These are phyloP conservation scores for Scomber colias DNA, from an alignment of 2,113 vertebrate genomes.

Conservation along the genomic window DNA sequence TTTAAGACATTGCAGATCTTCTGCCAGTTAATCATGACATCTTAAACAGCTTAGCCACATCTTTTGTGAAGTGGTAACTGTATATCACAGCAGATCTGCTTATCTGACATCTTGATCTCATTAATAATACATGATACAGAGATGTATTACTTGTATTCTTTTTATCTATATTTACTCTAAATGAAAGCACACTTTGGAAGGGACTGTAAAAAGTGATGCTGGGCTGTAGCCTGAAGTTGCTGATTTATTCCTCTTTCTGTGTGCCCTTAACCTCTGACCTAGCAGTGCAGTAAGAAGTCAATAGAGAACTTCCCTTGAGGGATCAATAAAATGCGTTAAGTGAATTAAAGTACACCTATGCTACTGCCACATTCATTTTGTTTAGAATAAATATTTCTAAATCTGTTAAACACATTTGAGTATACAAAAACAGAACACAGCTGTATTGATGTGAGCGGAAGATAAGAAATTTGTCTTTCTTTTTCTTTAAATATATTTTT, in stretches of 20 bases:
- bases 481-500: conserved; percentile 3
- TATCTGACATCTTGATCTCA: not conserved
- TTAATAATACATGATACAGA: conserved; percentile 10
- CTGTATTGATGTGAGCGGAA: no score
- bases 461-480: not conserved
- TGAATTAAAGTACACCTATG: no score
- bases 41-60: no score
- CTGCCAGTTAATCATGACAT: not conserved
- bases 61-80: conserved; percentile 27
- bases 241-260: not conserved
- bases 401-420: not conserved
- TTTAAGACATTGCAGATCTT: conserved; percentile 2
- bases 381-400: not conserved
- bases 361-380: no score
- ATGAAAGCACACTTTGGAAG: conserved; percentile 7
- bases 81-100: conserved; percentile 36
- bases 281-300: not conserved
- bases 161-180: not conserved
- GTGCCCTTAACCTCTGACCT: not conserved
- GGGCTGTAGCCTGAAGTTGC: not conserved
- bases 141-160: not conserved
- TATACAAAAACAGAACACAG: not conserved
- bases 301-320: not conserved
- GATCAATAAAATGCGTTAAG: no score
- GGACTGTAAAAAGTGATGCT: not conserved